Evolutionary conservation across 2,888 invertebrate species (phyloP).

Genomic region (Schizaphis graminum): DNA sequence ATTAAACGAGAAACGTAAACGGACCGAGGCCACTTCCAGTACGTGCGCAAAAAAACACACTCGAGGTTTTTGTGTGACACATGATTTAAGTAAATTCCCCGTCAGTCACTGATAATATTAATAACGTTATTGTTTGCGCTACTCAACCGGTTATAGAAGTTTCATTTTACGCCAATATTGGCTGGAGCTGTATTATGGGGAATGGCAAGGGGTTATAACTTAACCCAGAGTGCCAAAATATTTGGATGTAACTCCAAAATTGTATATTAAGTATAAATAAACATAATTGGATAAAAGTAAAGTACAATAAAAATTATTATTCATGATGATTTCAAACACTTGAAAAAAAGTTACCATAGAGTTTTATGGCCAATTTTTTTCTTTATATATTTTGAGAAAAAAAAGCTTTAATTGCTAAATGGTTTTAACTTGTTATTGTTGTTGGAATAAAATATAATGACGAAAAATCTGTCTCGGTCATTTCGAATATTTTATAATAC

Average conservation of each 20-base stretch:
- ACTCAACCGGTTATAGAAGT: neutral
- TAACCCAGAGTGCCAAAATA: neutral
- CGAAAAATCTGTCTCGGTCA: neutral
- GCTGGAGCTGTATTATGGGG: neutral
- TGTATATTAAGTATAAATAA: neutral
- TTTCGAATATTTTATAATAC: neutral
- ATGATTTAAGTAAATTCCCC: slow-evolving; percentile 14
- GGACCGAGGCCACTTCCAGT: neutral
- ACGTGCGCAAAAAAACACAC: neutral
- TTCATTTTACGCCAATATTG: neutral
- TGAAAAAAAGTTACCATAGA: neutral
- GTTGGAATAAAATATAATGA: neutral
- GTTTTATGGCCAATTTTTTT: neutral
- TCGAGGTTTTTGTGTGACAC: slow-evolving; percentile 19
- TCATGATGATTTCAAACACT: neutral
- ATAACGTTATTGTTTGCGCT: neutral
- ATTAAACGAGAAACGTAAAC: slow-evolving; percentile 14
- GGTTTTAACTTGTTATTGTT: neutral
- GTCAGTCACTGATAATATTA: neutral
- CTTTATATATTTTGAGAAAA: neutral
- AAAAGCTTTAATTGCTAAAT: neutral
- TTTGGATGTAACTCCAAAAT: neutral
- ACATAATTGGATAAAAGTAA: neutral
- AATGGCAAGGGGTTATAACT: neutral
- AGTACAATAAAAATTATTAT: neutral